A percentile compares a stretch with the other conserved stretches of the same genome.
These are phyloP conservation scores for Melanotus villosus DNA, from an alignment of 2,888 invertebrate species.

Conservation along the genomic window DNA sequence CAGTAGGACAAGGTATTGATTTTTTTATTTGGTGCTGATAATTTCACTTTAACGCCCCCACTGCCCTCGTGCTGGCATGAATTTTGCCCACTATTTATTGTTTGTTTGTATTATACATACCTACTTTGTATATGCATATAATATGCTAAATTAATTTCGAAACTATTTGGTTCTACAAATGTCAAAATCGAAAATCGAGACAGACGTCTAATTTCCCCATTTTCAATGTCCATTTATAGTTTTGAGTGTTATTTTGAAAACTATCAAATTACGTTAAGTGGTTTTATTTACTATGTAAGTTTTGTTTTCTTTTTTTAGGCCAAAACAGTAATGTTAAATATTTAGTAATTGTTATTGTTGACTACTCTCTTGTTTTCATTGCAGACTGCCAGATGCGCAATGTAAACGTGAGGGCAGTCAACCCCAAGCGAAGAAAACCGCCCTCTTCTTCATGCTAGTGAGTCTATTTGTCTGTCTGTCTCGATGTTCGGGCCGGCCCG, in stretches of 20 bases:
- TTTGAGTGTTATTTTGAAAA: too few species aligned
- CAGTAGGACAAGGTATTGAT: conserved; percentile 59
- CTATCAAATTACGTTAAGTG: too few species aligned
- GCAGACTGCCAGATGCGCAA: conserved; percentile 84
- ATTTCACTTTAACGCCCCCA: conserved; percentile 53
- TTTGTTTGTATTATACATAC: neutral
- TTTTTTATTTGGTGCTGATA: conserved; percentile 58
- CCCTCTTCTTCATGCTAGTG: conserved; percentile 79
- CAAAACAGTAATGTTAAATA: conserved; percentile 44
- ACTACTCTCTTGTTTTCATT: conserved; percentile 78
- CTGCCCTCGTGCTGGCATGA: conserved; percentile 34
- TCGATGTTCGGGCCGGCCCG: conserved; percentile 48
- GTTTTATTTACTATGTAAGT: too few species aligned
- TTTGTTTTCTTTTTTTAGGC: neutral
- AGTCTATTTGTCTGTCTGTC: conserved; percentile 70
- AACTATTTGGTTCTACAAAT: neutral
- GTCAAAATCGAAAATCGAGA: conserved; percentile 30
- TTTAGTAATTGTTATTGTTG: conserved; percentile 62
- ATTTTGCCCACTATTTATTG: neutral
- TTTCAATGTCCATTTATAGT: neutral
- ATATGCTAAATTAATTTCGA: neutral
- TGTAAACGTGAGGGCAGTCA: conserved; percentile 82
- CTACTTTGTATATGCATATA: neutral
- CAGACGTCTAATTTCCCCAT: conserved; percentile 22
- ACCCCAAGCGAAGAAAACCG: conserved; percentile 78